phyloP scores from a whole-genome alignment of 2,888 invertebrate species.

The Aphelenchoides bicaudatus region DNA sequence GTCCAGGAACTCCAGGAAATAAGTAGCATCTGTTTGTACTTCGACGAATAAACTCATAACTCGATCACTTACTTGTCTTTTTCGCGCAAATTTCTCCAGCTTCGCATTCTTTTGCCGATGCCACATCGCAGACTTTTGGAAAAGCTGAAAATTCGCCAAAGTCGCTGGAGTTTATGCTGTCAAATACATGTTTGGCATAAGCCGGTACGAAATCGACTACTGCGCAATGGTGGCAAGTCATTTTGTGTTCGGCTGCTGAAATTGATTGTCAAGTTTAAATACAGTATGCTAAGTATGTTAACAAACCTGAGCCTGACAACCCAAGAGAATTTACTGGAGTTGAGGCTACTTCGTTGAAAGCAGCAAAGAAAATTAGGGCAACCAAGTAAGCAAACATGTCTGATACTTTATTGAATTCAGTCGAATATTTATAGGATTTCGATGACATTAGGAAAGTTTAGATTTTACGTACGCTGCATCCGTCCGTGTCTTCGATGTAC shows the following conservation, averaged over 20 bases:
- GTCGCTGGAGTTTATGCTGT: neutral
- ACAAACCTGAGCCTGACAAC: constrained; percentile 5
- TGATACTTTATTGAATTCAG: no score
- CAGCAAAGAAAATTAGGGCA: constrained; percentile 3
- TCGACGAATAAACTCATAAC: no score
- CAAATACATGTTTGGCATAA: neutral
- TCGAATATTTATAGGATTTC: neutral
- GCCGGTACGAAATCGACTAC: neutral
- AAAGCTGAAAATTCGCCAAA: neutral
- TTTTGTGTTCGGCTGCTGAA: neutral
- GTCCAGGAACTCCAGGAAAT: no score
- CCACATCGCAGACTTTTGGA: neutral
- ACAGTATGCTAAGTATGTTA: neutral
- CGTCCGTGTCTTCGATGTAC: no score
- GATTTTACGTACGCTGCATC: neutral
- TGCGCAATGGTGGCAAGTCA: neutral
- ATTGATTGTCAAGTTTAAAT: neutral
- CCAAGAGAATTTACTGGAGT: neutral
- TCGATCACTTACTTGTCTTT: no score
- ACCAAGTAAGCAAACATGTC: no score
- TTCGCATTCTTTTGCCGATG: neutral
- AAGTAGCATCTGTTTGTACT: no score
- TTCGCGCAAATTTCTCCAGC: constrained; percentile 5
- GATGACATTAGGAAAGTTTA: neutral
- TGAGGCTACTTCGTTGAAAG: neutral